phyloP scores from a whole-genome alignment of 2,797 vertebrate genomes.

The Sebastes trivittatus region DNA sequence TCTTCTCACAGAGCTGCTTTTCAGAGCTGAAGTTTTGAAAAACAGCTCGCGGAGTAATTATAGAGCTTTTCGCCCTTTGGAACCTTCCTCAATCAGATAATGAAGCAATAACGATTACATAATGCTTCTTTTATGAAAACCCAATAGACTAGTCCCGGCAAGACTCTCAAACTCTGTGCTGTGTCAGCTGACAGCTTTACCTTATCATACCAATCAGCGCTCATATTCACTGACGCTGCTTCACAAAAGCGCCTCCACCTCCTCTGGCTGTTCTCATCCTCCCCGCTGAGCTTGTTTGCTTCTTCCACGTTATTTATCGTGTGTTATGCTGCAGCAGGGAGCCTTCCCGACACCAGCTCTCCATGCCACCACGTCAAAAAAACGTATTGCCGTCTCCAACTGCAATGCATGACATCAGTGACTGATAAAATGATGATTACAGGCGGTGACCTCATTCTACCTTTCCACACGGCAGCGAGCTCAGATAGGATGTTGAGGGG shows the following conservation, averaged over 20 bases:
- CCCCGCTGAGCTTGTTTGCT: neutral
- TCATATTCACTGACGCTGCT: neutral
- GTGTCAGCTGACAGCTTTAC: conserved; percentile 13
- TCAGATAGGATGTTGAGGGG: neutral
- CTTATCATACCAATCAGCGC: conserved; percentile 21
- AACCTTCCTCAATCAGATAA: conserved; percentile 55
- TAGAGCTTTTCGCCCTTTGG: conserved; percentile 60
- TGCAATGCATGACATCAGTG: neutral
- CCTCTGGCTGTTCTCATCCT: neutral
- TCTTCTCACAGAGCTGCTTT: neutral
- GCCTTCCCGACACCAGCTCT: neutral
- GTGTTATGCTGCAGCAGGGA: neutral
- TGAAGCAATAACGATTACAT: conserved; percentile 52
- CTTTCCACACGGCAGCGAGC: neutral
- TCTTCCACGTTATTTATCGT: neutral
- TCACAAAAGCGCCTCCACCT: neutral
- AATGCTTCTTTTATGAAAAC: conserved; percentile 39
- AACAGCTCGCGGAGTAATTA: conserved; percentile 12
- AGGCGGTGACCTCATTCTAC: neutral
- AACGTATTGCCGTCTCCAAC: neutral
- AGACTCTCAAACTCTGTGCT: neutral
- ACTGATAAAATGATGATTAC: neutral
- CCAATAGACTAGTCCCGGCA: conserved; percentile 6
- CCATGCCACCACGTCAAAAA: neutral
- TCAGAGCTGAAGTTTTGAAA: neutral